These are phyloP conservation scores for Eristalis intricaria DNA, from an alignment of 2,888 invertebrate genomes.

Conservation along the genomic window DNA sequence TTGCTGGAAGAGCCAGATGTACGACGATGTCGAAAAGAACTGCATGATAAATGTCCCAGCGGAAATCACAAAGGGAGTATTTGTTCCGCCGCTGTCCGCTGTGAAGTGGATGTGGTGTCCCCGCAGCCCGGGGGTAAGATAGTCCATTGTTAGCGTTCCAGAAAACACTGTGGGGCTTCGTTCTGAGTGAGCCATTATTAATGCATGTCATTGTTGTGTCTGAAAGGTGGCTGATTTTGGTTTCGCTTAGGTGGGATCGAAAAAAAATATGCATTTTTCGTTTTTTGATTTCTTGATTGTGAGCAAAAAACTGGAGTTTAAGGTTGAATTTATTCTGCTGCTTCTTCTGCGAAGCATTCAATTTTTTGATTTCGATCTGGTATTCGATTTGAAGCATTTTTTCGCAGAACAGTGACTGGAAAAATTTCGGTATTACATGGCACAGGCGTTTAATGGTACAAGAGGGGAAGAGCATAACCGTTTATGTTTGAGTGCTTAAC, in stretches of 20 bases:
- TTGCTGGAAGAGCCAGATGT: slow-evolving; percentile 49
- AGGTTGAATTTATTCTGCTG: not conserved
- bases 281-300: not conserved
- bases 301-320: not conserved
- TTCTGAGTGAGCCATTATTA: slow-evolving; percentile 40
- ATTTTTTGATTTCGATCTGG: too few relatives aligned
- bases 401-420: too few relatives aligned
- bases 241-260: not conserved
- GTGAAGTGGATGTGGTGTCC: not conserved
- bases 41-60: slow-evolving; percentile 56
- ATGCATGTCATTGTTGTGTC: slow-evolving; percentile 37
- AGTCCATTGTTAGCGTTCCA: slow-evolving; percentile 18
- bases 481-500: too few relatives aligned
- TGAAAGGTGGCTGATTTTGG: slow-evolving; percentile 12
- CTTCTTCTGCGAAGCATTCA: too few relatives aligned
- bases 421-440: too few relatives aligned
- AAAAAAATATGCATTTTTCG: not conserved
- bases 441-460: too few relatives aligned
- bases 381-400: too few relatives aligned
- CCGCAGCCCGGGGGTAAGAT: not conserved
- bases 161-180: not conserved
- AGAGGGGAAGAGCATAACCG: too few relatives aligned
- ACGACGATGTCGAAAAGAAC: slow-evolving; percentile 38
- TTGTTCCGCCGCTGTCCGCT: slow-evolving; percentile 16
- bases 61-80: slow-evolving; percentile 60